A percentile compares a stretch with the other conserved stretches of the same genome.
These are phyloP conservation scores for Cyanoramphus novaezelandiae DNA, from an alignment of 2,113 vertebrate genomes.

Conservation along the genomic window DNA sequence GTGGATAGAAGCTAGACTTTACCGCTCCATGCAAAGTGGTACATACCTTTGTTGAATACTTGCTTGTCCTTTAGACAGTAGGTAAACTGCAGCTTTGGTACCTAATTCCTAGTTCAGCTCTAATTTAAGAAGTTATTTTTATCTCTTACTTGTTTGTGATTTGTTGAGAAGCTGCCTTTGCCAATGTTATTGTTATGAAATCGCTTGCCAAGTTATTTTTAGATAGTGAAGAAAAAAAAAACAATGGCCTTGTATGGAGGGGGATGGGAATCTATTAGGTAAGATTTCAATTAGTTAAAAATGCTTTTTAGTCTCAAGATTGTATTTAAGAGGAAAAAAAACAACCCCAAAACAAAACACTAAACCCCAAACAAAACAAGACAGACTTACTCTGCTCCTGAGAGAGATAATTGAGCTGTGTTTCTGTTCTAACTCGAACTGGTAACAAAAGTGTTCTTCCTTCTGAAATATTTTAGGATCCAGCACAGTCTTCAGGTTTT, in stretches of 20 bases:
- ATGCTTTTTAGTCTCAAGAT: neutral
- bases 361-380: neutral
- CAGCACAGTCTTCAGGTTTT: constrained; percentile 93
- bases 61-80: neutral
- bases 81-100: neutral
- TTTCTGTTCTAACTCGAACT: neutral
- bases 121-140: constrained; percentile 12
- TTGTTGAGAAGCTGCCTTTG: neutral
- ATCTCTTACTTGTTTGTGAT: neutral
- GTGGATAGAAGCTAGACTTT: neutral
- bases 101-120: neutral
- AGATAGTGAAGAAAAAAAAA: neutral
- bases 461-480: constrained; percentile 81
- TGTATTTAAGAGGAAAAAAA: neutral
- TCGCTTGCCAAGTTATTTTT: neutral
- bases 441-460: constrained; percentile 28
- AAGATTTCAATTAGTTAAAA: neutral
- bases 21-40: neutral
- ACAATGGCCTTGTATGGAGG: neutral
- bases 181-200: neutral
- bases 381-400: neutral
- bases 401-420: neutral
- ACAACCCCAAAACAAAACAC: neutral
- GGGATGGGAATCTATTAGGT: neutral
- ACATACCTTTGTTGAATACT: neutral